Conservation (phyloP, 2,113 vertebrate genomes). For the Bungarus multicinctus region DNA sequence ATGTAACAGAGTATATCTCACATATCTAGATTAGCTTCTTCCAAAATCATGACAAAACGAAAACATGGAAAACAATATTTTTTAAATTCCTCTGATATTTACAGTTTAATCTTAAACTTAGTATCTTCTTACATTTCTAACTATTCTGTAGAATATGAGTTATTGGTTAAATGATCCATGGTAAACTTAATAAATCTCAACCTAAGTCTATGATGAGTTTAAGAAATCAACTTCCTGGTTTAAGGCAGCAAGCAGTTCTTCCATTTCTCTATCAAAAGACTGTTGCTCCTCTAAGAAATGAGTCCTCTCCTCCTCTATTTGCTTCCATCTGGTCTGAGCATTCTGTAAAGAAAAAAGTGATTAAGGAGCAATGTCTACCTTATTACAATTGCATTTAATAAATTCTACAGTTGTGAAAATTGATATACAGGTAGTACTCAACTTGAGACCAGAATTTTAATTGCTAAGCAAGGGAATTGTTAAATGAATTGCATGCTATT, state of each 20-base stretch:
- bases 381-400: neutral
- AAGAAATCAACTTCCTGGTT: constrained; percentile 57
- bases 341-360: constrained; percentile 42
- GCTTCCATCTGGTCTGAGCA: constrained; percentile 55
- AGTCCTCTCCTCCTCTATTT: constrained; percentile 40
- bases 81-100: neutral
- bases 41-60: neutral
- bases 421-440: neutral
- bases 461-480: neutral
- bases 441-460: neutral
- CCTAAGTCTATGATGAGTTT: constrained; percentile 47
- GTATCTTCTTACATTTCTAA: neutral
- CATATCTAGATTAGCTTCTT: neutral
- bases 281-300: constrained; percentile 60
- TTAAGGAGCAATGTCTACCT: neutral
- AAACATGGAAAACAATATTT: neutral
- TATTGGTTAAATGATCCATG: neutral
- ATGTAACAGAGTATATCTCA: neutral
- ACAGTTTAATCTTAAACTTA: neutral
- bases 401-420: neutral
- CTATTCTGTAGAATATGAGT: neutral
- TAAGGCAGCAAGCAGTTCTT: constrained; percentile 35
- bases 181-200: neutral
- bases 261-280: constrained; percentile 40
- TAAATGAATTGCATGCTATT: neutral